Base-by-base conservation (phyloP, 2,888 invertebrate genomes). In the Macaria notata region DNA sequence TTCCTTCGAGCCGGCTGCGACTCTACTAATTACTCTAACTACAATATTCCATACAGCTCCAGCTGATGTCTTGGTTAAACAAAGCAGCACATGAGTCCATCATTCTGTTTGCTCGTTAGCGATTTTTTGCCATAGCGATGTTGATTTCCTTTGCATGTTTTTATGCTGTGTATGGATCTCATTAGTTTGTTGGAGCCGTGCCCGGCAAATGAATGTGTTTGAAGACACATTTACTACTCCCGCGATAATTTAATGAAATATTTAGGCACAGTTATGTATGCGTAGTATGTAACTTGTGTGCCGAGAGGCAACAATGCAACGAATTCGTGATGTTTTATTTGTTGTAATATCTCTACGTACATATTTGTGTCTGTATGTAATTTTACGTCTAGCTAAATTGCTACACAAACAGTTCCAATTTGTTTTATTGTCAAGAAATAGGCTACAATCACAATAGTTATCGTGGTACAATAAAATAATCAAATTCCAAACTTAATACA, bases 11-110 rank as follows among this genome's bases (percentile, higher is more conserved):
- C 3, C 8, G 42, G 42, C 42, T 42, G 42, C 33, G 42, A 54
- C 48, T 49, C 9, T 60, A 73, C 71, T 83, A 81, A 81, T 76
- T 70, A 70, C 52, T 59, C 70, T 82, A 80, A 82, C 86, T 75
- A 76, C 70, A 79, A 77, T 73, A 73, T 76, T 71, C 76, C 71
- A 77, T 73, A 59, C 58, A 58, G 57, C 39, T 54, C 58, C 55
- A 62, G 69, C 67, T 75, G 70, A 84, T 75, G 62, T 60, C 41
- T 74, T 73, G 63, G 64, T 54, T 68, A 79, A 79, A 83, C 72
- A 78, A 61, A 62, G 54, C 59, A 54, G 47, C 47, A 50, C 47
- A 66, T 70, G 69, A 68, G 61, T 63, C 66, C 64, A 71, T 64
- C 58, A 61, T 67, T 72, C 50, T 76, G 63, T 80, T 81, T 78